A percentile compares a stretch with the other conserved stretches of the same genome.
Conservation (phyloP, 2,888 invertebrate genomes). For the Leptopterna dolabrata region DNA sequence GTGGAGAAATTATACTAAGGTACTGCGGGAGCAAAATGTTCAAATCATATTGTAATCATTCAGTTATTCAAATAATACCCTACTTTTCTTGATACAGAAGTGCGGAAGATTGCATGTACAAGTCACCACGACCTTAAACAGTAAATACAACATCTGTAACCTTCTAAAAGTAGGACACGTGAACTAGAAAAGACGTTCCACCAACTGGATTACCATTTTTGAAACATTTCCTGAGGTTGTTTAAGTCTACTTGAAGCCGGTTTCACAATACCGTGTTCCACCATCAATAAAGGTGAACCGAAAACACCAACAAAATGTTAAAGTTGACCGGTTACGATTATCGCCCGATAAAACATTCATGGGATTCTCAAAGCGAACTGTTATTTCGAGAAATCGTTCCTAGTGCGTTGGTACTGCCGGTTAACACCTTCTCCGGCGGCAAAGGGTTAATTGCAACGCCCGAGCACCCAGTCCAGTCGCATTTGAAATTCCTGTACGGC, state of each 20-base stretch:
- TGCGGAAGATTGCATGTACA: too few species aligned
- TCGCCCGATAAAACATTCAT: neutral
- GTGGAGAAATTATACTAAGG: too few species aligned
- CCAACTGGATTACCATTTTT: too few species aligned
- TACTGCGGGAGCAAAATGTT: too few species aligned
- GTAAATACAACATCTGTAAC: too few species aligned
- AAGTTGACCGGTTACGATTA: neutral
- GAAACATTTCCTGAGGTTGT: too few species aligned
- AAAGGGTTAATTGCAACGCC: neutral
- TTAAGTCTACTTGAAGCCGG: neutral
- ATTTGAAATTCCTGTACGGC: neutral
- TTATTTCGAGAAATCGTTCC: neutral
- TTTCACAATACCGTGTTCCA: neutral
- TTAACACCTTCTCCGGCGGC: neutral
- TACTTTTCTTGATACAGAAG: too few species aligned
- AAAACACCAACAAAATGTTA: neutral
- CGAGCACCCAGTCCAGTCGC: neutral
- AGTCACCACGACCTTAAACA: too few species aligned
- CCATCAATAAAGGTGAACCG: neutral
- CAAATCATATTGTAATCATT: too few species aligned
- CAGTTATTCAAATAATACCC: too few species aligned
- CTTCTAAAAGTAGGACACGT: too few species aligned
- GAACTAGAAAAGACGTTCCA: too few species aligned
- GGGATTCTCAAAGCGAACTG: neutral
- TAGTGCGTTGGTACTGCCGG: neutral